Evolutionary conservation across 2,113 vertebrate genomes (phyloP).

Genomic region (Phalacrocorax carbo): DNA sequence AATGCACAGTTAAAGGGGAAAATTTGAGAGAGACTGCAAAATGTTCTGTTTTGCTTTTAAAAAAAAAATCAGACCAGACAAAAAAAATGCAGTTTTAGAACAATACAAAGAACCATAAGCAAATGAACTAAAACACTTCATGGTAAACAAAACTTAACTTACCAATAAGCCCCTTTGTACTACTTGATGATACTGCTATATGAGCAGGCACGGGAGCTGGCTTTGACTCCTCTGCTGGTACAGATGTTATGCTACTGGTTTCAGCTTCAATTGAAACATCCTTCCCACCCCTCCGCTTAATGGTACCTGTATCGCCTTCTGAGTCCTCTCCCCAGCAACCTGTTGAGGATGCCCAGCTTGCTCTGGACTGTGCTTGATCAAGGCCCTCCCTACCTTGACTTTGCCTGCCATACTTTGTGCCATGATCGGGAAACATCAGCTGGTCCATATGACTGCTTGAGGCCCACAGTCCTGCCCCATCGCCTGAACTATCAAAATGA

Average conservation of each 20-base stretch:
- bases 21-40: background rate
- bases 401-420: slow-evolving; percentile 77
- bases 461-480: slow-evolving; percentile 79
- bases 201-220: slow-evolving; percentile 82
- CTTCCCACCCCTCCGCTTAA: slow-evolving; percentile 95
- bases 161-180: slow-evolving; percentile 85
- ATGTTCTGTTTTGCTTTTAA: background rate
- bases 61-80: background rate
- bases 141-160: slow-evolving; percentile 61
- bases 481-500: slow-evolving; percentile 78
- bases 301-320: slow-evolving; percentile 96
- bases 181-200: slow-evolving; percentile 77
- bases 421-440: slow-evolving; percentile 76
- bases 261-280: slow-evolving; percentile 89
- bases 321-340: slow-evolving; percentile 98
- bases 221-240: slow-evolving; percentile 87
- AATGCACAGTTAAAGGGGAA: background rate
- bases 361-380: slow-evolving; percentile 89
- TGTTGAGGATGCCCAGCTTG: slow-evolving; percentile 94
- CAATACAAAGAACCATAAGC: background rate
- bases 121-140: background rate
- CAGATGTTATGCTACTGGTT: slow-evolving; percentile 85
- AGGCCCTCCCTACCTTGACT: slow-evolving; percentile 79
- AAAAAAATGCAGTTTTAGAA: background rate
- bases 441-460: slow-evolving; percentile 78